Percentiles rank a stretch among this genome's conserved stretches.
Evolutionary conservation across 2,113 vertebrate genomes (phyloP).

Genomic region (Bos javanicus): DNA sequence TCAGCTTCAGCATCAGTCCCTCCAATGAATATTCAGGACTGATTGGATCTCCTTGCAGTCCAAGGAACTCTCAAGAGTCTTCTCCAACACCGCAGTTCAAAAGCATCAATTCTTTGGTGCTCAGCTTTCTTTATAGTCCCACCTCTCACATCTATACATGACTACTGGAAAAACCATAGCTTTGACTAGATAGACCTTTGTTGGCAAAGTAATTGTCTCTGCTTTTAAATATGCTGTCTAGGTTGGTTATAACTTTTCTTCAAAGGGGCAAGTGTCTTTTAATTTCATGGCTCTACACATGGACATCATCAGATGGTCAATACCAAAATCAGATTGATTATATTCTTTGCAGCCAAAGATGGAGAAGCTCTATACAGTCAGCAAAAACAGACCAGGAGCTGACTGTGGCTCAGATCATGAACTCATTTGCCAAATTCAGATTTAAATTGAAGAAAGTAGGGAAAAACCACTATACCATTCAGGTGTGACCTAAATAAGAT

Average conservation of each 20-base stretch:
- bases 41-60: not conserved
- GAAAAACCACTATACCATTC: not conserved
- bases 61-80: not conserved
- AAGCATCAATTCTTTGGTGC: rapidly evolving
- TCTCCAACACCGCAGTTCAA: not conserved
- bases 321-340: not conserved
- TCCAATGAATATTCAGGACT: not conserved
- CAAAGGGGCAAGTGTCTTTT: not conserved
- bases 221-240: not conserved
- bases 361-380: not conserved
- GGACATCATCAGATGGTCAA: not conserved
- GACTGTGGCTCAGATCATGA: not conserved
- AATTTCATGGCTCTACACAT: not conserved
- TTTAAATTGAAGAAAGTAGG: not conserved
- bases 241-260: not conserved
- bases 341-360: not conserved
- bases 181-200: not conserved
- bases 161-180: not conserved
- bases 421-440: not conserved
- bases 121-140: not conserved
- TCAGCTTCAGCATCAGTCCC: not conserved
- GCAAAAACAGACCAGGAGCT: not conserved
- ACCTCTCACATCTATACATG: not conserved
- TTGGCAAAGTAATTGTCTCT: not conserved
- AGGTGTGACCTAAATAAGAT: not conserved